Evolutionary conservation across 2,888 invertebrate genomes (phyloP).

Genomic region (Temnothorax unifasciatus): DNA sequence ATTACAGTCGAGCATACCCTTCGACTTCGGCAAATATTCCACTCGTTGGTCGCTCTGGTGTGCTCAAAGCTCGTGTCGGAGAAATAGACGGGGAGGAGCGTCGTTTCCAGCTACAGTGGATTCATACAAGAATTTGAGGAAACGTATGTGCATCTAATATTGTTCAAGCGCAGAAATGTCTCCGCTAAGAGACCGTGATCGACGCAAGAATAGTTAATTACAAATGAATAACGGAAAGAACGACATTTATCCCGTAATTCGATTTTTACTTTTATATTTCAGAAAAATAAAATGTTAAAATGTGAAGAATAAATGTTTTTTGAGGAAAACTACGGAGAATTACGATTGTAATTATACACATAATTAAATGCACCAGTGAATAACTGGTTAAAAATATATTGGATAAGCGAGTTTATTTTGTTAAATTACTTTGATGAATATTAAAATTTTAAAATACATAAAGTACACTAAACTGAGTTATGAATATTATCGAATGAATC

Average conservation of each 20-base stretch:
- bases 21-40: slow-evolving; percentile 52
- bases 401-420: neutral
- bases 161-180: slow-evolving; percentile 38
- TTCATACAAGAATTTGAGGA: slow-evolving; percentile 51
- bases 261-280: slow-evolving; percentile 7
- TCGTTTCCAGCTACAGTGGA: slow-evolving; percentile 25
- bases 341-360: neutral
- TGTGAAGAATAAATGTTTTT: slow-evolving; percentile 7
- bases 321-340: neutral
- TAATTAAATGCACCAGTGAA: neutral
- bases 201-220: slow-evolving; percentile 32
- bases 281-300: neutral
- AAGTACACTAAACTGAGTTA: neutral
- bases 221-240: slow-evolving; percentile 24
- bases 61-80: slow-evolving; percentile 37
- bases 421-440: neutral
- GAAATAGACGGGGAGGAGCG: slow-evolving; percentile 22
- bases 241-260: slow-evolving; percentile 30
- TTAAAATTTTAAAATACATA: neutral
- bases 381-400: neutral
- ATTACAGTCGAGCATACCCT: slow-evolving; percentile 24
- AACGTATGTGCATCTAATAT: slow-evolving; percentile 25
- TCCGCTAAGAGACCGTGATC: neutral
- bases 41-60: slow-evolving; percentile 28
- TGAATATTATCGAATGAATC: neutral